Conservation (phyloP, 2,113 vertebrate species). For the Pandion haliaetus region DNA sequence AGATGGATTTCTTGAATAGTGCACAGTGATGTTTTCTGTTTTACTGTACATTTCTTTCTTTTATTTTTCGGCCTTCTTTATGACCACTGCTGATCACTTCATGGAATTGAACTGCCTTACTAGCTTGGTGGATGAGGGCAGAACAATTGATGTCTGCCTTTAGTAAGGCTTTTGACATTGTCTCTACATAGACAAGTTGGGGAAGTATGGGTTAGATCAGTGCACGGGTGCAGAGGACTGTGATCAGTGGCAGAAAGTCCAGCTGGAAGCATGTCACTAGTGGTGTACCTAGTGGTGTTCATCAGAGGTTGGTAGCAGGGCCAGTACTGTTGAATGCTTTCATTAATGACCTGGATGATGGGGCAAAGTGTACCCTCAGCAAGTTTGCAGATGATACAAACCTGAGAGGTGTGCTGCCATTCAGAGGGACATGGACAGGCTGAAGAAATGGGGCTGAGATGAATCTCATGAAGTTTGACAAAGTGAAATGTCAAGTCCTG, state of each 20-base stretch:
- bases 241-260: background rate
- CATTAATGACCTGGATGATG: background rate
- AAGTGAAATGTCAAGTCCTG: background rate
- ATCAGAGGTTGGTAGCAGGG: background rate
- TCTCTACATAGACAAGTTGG: background rate
- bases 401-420: background rate
- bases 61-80: background rate
- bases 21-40: background rate
- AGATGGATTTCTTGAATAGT: background rate
- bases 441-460: background rate
- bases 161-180: background rate
- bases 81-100: background rate
- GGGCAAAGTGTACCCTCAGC: background rate
- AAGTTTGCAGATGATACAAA: background rate
- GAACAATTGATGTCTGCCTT: background rate
- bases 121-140: background rate
- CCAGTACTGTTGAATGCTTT: background rate
- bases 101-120: background rate
- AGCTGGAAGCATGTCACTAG: background rate
- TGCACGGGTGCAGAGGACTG: background rate
- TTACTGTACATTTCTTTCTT: background rate
- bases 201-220: background rate
- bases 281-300: background rate
- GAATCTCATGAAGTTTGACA: background rate
- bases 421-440: background rate